Evolutionary conservation across 2,888 invertebrate species (phyloP).

Genomic region (Ornithoptera alexandrae): DNA sequence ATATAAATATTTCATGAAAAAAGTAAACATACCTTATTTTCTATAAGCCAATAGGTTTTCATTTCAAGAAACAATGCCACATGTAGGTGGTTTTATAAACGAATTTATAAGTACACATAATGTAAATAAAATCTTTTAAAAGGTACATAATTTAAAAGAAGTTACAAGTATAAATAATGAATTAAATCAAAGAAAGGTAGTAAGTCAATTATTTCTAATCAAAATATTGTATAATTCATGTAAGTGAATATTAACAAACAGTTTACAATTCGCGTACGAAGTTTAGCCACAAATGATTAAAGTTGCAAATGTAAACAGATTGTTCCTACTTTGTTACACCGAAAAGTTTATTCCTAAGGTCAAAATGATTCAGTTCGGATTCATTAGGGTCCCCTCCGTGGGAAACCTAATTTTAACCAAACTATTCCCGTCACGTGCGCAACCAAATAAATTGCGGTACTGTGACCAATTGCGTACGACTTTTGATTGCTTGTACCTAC

Average conservation of each 20-base stretch:
- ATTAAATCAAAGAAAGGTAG: neutral
- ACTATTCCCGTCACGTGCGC: constrained; percentile 24
- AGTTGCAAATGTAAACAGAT: constrained; percentile 12
- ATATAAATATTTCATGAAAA: too few species aligned
- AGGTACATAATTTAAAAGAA: too few species aligned
- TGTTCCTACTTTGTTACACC: constrained; percentile 20
- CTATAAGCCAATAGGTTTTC: too few species aligned
- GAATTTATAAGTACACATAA: too few species aligned
- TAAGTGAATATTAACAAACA: constrained; percentile 2
- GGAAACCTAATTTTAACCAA: constrained; percentile 15
- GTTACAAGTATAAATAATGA: neutral
- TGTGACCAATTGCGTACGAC: neutral
- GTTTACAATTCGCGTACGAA: neutral
- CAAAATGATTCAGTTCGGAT: constrained; percentile 14
- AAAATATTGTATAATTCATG: neutral
- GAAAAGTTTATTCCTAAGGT: constrained; percentile 22
- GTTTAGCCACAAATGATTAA: constrained; percentile 6
- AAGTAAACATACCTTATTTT: too few species aligned
- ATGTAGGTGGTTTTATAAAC: too few species aligned
- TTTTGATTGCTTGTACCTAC: neutral
- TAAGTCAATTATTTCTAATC: too few species aligned
- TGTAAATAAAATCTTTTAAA: too few species aligned
- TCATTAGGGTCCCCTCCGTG: constrained; percentile 16
- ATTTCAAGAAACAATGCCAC: too few species aligned
- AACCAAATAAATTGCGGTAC: constrained; percentile 10